A percentile compares a stretch with the other conserved stretches of the same genome.
Evolutionary conservation across 2,888 invertebrate species (phyloP).

Genomic region (Byasa hedistus): DNA sequence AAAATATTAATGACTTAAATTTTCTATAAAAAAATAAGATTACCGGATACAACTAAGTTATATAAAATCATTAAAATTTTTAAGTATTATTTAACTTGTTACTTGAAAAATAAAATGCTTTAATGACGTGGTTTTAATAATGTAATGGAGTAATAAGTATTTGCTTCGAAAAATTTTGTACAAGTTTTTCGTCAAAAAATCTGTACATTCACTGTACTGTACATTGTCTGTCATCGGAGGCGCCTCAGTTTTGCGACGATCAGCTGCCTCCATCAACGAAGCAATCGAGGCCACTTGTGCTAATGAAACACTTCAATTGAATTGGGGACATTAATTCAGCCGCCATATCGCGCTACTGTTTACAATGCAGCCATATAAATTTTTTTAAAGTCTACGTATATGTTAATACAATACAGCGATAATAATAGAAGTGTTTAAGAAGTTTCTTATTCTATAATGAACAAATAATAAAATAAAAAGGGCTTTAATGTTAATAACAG

Average conservation of each 20-base stretch:
- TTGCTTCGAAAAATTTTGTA: neutral
- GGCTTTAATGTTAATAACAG: too few relatives aligned
- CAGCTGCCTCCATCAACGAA: conserved; percentile 66
- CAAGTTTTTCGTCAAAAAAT: neutral
- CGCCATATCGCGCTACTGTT: conserved; percentile 58
- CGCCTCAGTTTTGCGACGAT: conserved; percentile 59
- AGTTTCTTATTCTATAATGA: neutral
- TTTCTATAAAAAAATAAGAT: neutral
- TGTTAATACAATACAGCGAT: neutral
- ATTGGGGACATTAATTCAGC: conserved; percentile 78
- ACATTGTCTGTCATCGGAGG: conserved; percentile 34
- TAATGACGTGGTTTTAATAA: neutral
- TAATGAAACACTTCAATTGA: conserved; percentile 80
- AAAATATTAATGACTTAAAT: neutral
- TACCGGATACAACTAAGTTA: neutral
- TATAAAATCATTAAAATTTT: neutral
- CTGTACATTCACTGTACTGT: conserved; percentile 1
- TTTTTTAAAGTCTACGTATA: conserved; percentile 34
- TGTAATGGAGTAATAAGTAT: neutral
- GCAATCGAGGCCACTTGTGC: conserved; percentile 80
- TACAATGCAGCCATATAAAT: conserved; percentile 56
- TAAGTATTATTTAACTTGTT: neutral
- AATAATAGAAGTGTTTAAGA: too few relatives aligned
- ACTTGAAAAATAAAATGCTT: neutral
- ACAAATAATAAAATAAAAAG: too few relatives aligned